Conservation (phyloP, 2,888 invertebrate genomes). For the Epinotia nisella region DNA sequence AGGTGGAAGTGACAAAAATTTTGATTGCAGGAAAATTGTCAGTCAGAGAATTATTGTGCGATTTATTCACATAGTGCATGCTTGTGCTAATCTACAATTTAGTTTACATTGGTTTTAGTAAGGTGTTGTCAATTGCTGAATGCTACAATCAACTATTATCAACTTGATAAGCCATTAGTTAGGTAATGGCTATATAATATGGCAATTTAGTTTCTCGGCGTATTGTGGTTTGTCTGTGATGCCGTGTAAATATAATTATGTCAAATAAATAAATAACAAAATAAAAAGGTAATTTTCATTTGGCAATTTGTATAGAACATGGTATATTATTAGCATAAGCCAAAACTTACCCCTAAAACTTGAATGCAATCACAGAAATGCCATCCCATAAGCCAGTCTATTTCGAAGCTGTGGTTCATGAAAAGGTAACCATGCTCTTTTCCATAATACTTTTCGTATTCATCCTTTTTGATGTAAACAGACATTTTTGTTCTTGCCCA, state of each 20-base stretch:
- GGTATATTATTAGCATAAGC: not conserved
- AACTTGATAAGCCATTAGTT: too few relatives aligned
- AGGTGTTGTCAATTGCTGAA: too few relatives aligned
- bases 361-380: conserved; percentile 92
- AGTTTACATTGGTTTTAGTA: not conserved
- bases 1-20: not conserved
- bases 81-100: not conserved
- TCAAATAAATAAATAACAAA: too few relatives aligned
- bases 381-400: conserved; percentile 98
- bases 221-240: too few relatives aligned
- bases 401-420: conserved; percentile 98
- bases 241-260: too few relatives aligned
- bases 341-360: conserved; percentile 90
- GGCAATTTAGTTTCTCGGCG: too few relatives aligned
- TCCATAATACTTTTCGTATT: conserved; percentile 91
- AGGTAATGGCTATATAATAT: too few relatives aligned
- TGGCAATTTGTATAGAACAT: not conserved
- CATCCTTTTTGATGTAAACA: conserved; percentile 91
- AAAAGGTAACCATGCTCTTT: conserved; percentile 95
- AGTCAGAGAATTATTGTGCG: not conserved
- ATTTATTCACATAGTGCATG: not conserved
- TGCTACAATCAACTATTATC: too few relatives aligned
- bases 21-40: too few relatives aligned
- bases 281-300: too few relatives aligned
- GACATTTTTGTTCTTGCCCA: conserved; percentile 92